Evolutionary conservation across 2,888 invertebrate genomes (phyloP).

Genomic region (Keiferia lycopersicella): DNA sequence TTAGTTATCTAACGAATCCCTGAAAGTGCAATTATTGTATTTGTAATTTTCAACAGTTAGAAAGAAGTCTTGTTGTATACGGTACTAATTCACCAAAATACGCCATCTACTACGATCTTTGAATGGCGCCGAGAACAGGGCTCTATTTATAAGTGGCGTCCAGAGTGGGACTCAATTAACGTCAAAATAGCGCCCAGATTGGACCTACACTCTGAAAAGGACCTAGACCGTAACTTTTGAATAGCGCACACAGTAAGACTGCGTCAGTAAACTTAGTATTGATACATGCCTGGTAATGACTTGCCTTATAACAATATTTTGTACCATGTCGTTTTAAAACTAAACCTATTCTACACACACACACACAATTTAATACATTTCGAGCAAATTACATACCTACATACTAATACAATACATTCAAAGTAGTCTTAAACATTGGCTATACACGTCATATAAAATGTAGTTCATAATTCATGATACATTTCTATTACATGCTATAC

Average conservation of each 20-base stretch:
- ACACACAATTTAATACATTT: conserved; percentile 20
- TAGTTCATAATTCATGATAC: conserved; percentile 11
- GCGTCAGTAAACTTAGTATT: no score
- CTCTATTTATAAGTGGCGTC: no score
- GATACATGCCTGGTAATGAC: no score
- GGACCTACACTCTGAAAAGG: neutral
- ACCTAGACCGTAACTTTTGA: neutral
- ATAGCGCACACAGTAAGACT: neutral
- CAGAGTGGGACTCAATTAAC: no score
- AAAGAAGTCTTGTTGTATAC: no score
- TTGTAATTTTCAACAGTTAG: no score
- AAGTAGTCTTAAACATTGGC: conserved; percentile 11
- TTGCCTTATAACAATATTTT: no score
- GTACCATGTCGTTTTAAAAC: neutral
- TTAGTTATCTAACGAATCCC: no score
- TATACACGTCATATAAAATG: conserved; percentile 5
- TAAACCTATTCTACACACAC: conserved; percentile 12
- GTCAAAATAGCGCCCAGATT: no score
- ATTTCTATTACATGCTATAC: conserved; percentile 24
- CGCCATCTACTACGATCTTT: no score
- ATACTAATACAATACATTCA: conserved; percentile 9
- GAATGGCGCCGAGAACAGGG: no score
- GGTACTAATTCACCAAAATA: no score
- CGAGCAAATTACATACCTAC: conserved; percentile 32
- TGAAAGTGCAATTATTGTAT: neutral